A percentile compares a stretch with the other conserved stretches of the same genome.
Conservation (phyloP, 2,888 invertebrate genomes). For the Diplolepis rosae region DNA sequence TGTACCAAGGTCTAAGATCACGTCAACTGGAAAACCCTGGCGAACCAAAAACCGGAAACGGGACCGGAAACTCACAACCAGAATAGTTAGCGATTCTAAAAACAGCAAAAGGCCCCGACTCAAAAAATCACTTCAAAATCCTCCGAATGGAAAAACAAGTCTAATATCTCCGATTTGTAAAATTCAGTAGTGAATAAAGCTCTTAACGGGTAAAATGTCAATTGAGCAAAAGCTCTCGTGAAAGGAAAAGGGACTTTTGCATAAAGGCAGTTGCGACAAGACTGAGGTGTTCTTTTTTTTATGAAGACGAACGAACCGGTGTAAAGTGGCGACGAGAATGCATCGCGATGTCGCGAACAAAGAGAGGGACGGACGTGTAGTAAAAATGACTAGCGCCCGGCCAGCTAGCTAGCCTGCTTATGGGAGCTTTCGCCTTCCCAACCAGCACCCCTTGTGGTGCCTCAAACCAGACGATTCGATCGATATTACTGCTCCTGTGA, state of each 20-base stretch:
- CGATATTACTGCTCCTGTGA: constrained; percentile 73
- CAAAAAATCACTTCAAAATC: neutral
- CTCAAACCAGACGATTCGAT: constrained; percentile 62
- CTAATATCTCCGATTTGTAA: neutral
- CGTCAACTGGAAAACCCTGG: constrained; percentile 2
- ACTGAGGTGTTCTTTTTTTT: neutral
- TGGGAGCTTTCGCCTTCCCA: constrained; percentile 41
- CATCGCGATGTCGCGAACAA: neutral
- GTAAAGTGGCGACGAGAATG: neutral
- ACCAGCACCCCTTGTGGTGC: constrained; percentile 48
- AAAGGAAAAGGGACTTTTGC: no score
- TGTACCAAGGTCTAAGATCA: constrained; percentile 5
- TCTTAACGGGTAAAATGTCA: neutral
- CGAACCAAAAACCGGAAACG: neutral
- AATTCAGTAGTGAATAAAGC: neutral
- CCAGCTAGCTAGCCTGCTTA: constrained; percentile 39
- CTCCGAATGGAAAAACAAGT: neutral
- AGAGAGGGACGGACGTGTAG: constrained; percentile 6
- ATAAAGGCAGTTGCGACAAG: no score
- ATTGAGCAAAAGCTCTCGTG: neutral
- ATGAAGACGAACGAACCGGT: neutral
- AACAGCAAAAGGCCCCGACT: neutral
- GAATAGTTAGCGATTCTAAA: neutral
- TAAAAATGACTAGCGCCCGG: constrained; percentile 18
- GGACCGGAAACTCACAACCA: neutral